Evolutionary conservation across 2,888 invertebrate species (phyloP).

Genomic region (Chironomus tentans): DNA sequence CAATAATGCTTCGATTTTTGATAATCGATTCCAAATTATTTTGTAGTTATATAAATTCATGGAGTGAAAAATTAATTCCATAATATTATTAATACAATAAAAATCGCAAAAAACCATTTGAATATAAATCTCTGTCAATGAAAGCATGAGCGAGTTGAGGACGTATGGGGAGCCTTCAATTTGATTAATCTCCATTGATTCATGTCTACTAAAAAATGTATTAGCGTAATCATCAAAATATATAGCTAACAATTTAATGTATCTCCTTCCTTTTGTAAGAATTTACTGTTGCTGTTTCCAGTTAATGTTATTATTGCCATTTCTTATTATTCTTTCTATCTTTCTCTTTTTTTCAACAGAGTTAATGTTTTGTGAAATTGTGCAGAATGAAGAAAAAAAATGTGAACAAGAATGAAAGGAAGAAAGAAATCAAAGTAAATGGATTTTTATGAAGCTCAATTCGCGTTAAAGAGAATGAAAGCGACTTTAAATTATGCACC

Average conservation of each 20-base stretch:
- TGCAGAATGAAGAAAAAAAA: background rate
- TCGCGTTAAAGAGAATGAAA: background rate
- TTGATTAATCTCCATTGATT: background rate
- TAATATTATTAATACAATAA: no score
- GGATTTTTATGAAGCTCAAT: background rate
- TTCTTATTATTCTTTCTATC: background rate
- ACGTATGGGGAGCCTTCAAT: background rate
- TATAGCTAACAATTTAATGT: background rate
- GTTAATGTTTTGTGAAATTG: slow-evolving; percentile 23
- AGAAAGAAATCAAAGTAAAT: slow-evolving; percentile 9
- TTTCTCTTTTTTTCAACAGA: background rate
- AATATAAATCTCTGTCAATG: no score
- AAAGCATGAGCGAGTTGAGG: no score
- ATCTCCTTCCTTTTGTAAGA: background rate
- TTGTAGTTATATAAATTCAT: no score
- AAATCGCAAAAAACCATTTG: no score
- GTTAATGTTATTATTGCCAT: no score
- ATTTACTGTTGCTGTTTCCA: background rate
- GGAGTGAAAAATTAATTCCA: no score
- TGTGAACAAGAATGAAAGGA: no score
- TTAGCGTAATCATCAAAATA: background rate
- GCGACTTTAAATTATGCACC: slow-evolving; percentile 11
- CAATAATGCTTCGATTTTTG: no score
- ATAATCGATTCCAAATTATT: no score
- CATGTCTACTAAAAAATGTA: background rate